Evolutionary conservation across 2,797 vertebrate species (phyloP), one percentile per base, ranked within the genome.

Genomic region (Coregonus sp.): DNA sequence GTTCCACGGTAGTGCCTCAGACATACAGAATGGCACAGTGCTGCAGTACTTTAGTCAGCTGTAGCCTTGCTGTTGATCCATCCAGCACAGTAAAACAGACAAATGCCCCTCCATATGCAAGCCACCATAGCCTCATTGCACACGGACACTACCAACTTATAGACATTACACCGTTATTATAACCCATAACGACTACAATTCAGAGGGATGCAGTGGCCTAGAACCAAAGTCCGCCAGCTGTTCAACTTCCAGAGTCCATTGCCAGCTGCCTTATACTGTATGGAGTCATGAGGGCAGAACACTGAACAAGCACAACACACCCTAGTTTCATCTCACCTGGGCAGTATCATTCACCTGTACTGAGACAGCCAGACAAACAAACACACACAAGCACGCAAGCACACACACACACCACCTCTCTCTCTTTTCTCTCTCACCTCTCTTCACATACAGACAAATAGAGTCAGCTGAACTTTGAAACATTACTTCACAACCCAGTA

Each of bases 391-490:
- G 69, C 68, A 72, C 52, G 20, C 25, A 31, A 33, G 15, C 67
- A 12, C 25, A 56, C 16, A n/a, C 72, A 52, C 40, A 78, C 74
- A 59, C 66, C 20, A 54, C 18, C 33, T 47, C 31, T 52, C 33
- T 47, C 31, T 52, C 15, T 9, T 25, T 72, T 54, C 51, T 72
- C 71, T 65, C 33, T 11, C 59, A 12, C 25, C 35, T 4, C 56
- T 50, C 16, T 31, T 15, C 31, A 25, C 71, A 54, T 29, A 54
- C 47, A 29, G n/a, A 54, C 29, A 20, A 1, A 18, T 25, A 25
- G 2, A 16, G 7, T 16, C 3, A 29, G 40, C 37, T 84, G 73
- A 84, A 82, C 81, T 86, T 84, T 70, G 75, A 76, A 18, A 70
- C 56, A 37, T 18, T n/a, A 4, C 61, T 67, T 77, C 79, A 84